Evolutionary conservation across 2,888 invertebrate genomes (phyloP), one percentile per base, ranked within the genome.

Genomic region (Limnephilus auricula): DNA sequence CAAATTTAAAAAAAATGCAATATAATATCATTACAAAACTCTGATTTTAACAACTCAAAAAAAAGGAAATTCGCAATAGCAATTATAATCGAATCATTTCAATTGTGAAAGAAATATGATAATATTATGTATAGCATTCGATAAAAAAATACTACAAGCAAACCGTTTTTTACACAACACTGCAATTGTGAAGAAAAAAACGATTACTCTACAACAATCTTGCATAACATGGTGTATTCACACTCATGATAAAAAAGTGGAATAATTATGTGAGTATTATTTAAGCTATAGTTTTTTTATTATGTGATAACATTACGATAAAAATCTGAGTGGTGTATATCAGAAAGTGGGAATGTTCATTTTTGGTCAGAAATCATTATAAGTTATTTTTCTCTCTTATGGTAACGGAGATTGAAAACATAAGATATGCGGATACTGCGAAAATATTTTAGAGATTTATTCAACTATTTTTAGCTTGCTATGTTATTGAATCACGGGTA

Each of bases 41-140:
- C 45, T 15, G 5, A 65, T 65, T 25, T 65, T 65, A 65, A 65
- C 25, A 6, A 25, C 50, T 18, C 25, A 65, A 65, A n/a, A n/a
- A 65, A n/a, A 9, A 65, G 10, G 65, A 65, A n/a, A 65, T 65
- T 65, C 9, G 25, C 65, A 25, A 65, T 9, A 65, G 65, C 65
- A 65, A n/a, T 65, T n/a, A 65, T n/a, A 65, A n/a, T 65, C 65
- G 65, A 65, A 65, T 65, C 65, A 65, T 65, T 65, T 65, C 50
- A 18, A 65, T 65, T 65, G 5, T 25, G 50, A 65, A 65, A 65
- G 50, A 18, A 25, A 18, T 25, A 25, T 65, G 25, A 18, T 25
- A 25, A 65, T 65, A 65, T 65, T 65, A 65, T 45, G 15, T 45
- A 45, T 25, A 25, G 6, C 65, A 25, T 2, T 65, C 50, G 6